Base-by-base conservation (phyloP, 2,113 vertebrate species). In the Channa argus region DNA sequence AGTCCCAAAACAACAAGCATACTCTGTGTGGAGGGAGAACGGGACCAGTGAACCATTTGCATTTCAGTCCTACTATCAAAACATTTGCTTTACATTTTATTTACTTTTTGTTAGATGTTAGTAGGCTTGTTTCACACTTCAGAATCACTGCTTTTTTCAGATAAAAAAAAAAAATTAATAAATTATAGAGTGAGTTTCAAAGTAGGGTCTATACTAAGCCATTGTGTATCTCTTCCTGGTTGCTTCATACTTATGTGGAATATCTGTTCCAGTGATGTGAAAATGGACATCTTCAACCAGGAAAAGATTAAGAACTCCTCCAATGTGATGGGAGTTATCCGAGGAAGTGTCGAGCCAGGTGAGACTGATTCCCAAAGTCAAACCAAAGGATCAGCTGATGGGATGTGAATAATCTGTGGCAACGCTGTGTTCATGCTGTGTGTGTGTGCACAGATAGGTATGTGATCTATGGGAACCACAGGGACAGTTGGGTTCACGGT, bases 401-500 rank as follows among this genome's bases (percentile, higher is more conserved):
- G 7, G 3, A 34, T 38, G 33, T 46, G 0, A 33, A 47, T 50
- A 33, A 33, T 70, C 0, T 46, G 7, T 11, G 3, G 1, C 38
- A 56, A 13, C 10, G 33, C 4, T 61, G 36, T 50, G 15, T 36
- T 10, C 24, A 24, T 24, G 24, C 7, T 55, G 13, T 62, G 13
- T 67, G 5, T 46, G 3, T 67, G 6, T 63, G 69, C 54, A 41
- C 79, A 97, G 96, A 97, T 87, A 94, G 96, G 60, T 97, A 97
- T 0, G 94, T 97, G 51, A 91, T 97, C 0, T 97, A 97, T 0
- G 96, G 96, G 2, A 97, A 97, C 91, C 96, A 97, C 88, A 90
- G 96, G 33, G 96, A 97, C 93, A 97, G 96, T 71, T 97, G 96
- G 96, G 95, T 97, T 1, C 95, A 97, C 0, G 96, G 96, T 0